Conservation (phyloP, 1,140 invertebrate genomes). For the honey bee (Apis mellifera) region DNA sequence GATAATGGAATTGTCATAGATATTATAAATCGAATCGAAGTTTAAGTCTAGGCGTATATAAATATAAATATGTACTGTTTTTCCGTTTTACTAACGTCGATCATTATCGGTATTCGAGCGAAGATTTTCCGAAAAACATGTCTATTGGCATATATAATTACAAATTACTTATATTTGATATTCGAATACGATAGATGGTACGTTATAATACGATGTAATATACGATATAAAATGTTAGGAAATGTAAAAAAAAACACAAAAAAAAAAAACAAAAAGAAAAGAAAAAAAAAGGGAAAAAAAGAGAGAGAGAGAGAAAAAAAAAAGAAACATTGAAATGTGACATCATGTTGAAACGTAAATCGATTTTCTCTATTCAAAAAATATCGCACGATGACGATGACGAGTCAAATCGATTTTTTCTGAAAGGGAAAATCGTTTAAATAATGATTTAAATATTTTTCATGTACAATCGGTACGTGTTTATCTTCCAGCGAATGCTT, state of each 20-base stretch:
- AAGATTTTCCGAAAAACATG: constrained; percentile 3
- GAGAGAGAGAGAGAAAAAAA: neutral
- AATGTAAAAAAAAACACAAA: too few species aligned
- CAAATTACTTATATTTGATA: constrained; percentile 31
- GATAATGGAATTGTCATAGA: constrained; percentile 17
- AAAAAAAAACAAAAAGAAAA: too few species aligned
- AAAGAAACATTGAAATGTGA: neutral
- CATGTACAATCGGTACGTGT: neutral
- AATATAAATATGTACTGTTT: neutral
- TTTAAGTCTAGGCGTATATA: constrained; percentile 11
- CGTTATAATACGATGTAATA: neutral
- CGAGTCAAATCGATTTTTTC: neutral
- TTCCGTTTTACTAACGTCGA: constrained; percentile 24
- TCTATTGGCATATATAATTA: neutral
- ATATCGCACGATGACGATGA: too few species aligned
- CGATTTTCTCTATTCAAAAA: constrained; percentile 4
- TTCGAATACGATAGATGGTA: neutral
- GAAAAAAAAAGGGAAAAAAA: neutral
- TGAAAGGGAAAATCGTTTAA: neutral
- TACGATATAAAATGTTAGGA: constrained; percentile 1
- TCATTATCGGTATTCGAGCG: neutral
- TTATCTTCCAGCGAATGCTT: constrained; percentile 17
- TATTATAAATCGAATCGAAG: constrained; percentile 4
- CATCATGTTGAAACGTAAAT: constrained; percentile 6
- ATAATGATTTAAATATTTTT: neutral